phyloP scores from a whole-genome alignment of 1,140 invertebrate species.

The Telenomus remus region DNA sequence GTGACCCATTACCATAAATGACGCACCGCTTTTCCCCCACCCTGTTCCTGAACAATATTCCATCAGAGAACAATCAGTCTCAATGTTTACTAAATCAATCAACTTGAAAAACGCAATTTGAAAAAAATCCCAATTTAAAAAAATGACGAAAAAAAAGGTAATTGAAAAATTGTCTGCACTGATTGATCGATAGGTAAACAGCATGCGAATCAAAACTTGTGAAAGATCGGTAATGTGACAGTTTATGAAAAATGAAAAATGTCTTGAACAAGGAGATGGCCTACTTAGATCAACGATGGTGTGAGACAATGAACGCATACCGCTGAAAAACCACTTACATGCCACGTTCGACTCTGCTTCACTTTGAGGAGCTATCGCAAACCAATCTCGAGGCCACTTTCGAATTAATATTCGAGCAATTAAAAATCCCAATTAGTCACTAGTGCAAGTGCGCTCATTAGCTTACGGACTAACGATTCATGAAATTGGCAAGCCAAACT shows the following conservation, averaged over 20 bases:
- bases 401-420: constrained; percentile 64
- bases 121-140: background rate
- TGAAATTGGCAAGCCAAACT: no score
- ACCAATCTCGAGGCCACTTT: constrained; percentile 60
- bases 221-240: constrained; percentile 36
- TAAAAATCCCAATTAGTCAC: constrained; percentile 63
- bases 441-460: constrained; percentile 56
- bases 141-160: background rate
- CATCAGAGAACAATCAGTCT: background rate
- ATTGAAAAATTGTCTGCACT: background rate
- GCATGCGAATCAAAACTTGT: constrained; percentile 26
- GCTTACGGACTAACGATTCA: background rate
- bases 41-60: no score
- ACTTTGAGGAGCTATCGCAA: constrained; percentile 55
- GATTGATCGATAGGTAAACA: constrained; percentile 44
- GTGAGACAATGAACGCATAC: constrained; percentile 55
- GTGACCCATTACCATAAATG: constrained; percentile 33
- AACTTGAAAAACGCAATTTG: no score
- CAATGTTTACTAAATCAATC: no score
- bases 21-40: constrained; percentile 1
- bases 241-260: constrained; percentile 56
- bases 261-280: constrained; percentile 44
- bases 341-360: constrained; percentile 58
- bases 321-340: constrained; percentile 49
- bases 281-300: constrained; percentile 43